Evolutionary conservation across 1,140 invertebrate genomes (phyloP).

Genomic region (Phocides pigmalion): DNA sequence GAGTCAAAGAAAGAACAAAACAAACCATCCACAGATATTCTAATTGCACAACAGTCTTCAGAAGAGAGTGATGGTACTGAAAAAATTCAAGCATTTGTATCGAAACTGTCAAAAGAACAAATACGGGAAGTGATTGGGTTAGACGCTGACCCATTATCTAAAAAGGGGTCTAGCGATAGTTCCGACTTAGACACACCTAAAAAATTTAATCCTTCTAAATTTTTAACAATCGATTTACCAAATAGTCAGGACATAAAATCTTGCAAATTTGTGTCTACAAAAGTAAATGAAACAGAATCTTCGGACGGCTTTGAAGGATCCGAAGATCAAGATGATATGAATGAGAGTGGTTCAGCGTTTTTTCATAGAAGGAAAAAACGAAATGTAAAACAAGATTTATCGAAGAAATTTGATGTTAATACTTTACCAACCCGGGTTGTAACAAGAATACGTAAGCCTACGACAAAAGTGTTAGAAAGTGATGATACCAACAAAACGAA

Average conservation of each 20-base stretch:
- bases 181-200: slow-evolving; percentile 66
- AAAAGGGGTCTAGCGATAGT: slow-evolving; percentile 47
- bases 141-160: slow-evolving; percentile 21
- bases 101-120: slow-evolving; percentile 46
- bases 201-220: slow-evolving; percentile 51
- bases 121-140: slow-evolving; percentile 45
- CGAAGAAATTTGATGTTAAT: slow-evolving; percentile 53
- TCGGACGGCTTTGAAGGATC: slow-evolving; percentile 59
- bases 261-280: slow-evolving; percentile 42
- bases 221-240: slow-evolving; percentile 60
- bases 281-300: slow-evolving; percentile 40
- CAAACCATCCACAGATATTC: background rate
- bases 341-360: slow-evolving; percentile 46
- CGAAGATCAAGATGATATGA: slow-evolving; percentile 44
- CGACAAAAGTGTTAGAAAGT: slow-evolving; percentile 47
- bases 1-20: background rate
- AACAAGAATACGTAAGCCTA: slow-evolving; percentile 61
- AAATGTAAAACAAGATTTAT: slow-evolving; percentile 54
- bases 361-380: slow-evolving; percentile 46
- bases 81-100: slow-evolving; percentile 41
- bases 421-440: slow-evolving; percentile 54
- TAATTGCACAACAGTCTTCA: background rate
- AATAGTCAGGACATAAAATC: slow-evolving; percentile 70
- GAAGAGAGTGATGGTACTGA: slow-evolving; percentile 35
- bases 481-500: slow-evolving; percentile 32